Conservation (phyloP, 2,797 vertebrate species). For the Macropodus opercularis region DNA sequence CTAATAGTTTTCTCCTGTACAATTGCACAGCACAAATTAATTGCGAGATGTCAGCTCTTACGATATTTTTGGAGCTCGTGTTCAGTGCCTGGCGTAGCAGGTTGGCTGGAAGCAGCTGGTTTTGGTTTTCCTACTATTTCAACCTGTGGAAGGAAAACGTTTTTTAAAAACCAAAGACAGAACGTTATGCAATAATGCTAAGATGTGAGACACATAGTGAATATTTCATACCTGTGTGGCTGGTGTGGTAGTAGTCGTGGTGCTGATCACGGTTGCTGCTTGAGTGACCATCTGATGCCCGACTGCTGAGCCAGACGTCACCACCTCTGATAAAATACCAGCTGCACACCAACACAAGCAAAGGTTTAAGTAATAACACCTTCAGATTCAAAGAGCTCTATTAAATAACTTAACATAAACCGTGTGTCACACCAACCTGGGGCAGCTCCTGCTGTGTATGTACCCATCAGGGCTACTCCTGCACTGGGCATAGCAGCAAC, state of each 20-base stretch:
- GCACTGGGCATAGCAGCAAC: slow-evolving; percentile 63
- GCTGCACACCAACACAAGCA: slow-evolving; percentile 26
- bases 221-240: slow-evolving; percentile 69
- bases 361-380: not conserved
- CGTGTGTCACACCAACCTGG: slow-evolving; percentile 71
- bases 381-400: not conserved
- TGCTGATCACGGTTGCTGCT: slow-evolving; percentile 61
- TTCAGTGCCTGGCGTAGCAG: slow-evolving; percentile 79
- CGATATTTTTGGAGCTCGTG: slow-evolving; percentile 83
- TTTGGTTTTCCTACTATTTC: slow-evolving; percentile 84
- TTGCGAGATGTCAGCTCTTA: no score
- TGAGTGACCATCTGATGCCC: slow-evolving; percentile 67
- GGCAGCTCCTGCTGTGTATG: slow-evolving; percentile 62
- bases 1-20: no score
- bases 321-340: slow-evolving; percentile 71
- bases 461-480: slow-evolving; percentile 76
- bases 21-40: no score
- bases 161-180: not conserved
- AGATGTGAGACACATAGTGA: not conserved
- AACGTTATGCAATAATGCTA: not conserved
- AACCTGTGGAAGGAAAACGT: slow-evolving; percentile 50
- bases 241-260: slow-evolving; percentile 54
- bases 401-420: not conserved
- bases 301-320: slow-evolving; percentile 68
- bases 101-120: slow-evolving; percentile 74